Evolutionary conservation across 2,113 vertebrate genomes (phyloP), one percentile per base, ranked within the genome.

Genomic region (Empidonax alnorum): DNA sequence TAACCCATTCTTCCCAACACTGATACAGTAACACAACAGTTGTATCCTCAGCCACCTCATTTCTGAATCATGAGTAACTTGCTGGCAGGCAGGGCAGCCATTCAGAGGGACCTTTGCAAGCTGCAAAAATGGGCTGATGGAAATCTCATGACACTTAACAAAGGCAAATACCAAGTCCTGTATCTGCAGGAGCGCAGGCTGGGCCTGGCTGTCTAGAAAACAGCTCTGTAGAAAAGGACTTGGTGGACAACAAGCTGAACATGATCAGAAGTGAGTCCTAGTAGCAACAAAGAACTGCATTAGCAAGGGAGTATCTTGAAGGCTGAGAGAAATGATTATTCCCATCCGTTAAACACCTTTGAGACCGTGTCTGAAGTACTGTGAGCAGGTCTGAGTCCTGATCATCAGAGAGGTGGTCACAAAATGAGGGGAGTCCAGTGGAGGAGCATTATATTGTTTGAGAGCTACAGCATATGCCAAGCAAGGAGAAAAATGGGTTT

Each of bases 51-150:
- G 41, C 50, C 37, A 33, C 30, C 10, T 82, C 22, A 47, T 53
- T 42, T 19, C 41, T 56, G 12, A 18, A 39, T 33, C 0, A 0
- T 69, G 55, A 56, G 9, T 47, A 42, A 61, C 10, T 3, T 74
- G 30, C 33, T 47, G 66, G 7, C 35, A 73, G 44, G 20, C 46
- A 37, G 65, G 33, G 20, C 7, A 5, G 23, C 14, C 13, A 6
- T 55, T 87, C 55, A 22, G 66, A 74, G 24, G 20, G 33, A 55
- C 49, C 39, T 73, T 28, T 5, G 12, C 17, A 69, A 61, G 19
- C 41, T 78, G 75, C 79, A 47, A n/a, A 83, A 75, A 31, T 12
- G 35, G 17, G 10, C 14, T 61, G 33, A 17, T 77, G 21, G 59
- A 35, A 61, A 28, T 42, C 69, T 82, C 41, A 15, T 27, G 56